These are phyloP conservation scores for Octopus sinensis DNA, from an alignment of 1,140 invertebrate species.

Conservation along the genomic window DNA sequence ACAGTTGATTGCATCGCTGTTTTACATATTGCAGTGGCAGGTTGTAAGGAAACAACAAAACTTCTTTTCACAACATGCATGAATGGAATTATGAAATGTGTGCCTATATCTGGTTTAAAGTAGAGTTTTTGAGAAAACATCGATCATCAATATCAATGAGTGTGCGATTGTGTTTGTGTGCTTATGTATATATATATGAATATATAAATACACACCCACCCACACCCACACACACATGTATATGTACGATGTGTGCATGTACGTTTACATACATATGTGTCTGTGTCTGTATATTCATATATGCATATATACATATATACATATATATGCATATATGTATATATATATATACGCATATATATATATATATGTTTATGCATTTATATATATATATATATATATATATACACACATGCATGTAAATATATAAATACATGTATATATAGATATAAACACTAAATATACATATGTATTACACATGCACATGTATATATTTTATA, in stretches of 20 bases:
- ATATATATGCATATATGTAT: slow-evolving; percentile 5
- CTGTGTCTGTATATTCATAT: neutral
- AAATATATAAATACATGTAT: slow-evolving; percentile 4
- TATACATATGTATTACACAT: neutral
- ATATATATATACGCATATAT: slow-evolving; percentile 4
- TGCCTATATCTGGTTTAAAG: too few relatives aligned
- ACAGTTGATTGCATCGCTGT: too few relatives aligned
- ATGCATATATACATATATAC: neutral
- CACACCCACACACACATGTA: neutral
- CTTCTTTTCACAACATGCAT: too few relatives aligned
- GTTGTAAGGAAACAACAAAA: too few relatives aligned
- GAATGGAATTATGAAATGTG: too few relatives aligned
- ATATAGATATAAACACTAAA: neutral
- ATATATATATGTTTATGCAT: neutral
- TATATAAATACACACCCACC: too few relatives aligned
- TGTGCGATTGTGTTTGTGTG: too few relatives aligned
- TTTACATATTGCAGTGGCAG: too few relatives aligned
- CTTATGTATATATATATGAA: too few relatives aligned
- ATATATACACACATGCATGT: neutral
- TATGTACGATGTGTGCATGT: neutral
- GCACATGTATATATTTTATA: neutral
- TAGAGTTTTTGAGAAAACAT: too few relatives aligned
- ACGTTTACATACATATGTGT: neutral
- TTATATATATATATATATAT: slow-evolving; percentile 4
- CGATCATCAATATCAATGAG: too few relatives aligned